A percentile compares a stretch with the other conserved stretches of the same genome.
Conservation (phyloP, 2,113 vertebrate species). For the Sphyrna mokarran region DNA sequence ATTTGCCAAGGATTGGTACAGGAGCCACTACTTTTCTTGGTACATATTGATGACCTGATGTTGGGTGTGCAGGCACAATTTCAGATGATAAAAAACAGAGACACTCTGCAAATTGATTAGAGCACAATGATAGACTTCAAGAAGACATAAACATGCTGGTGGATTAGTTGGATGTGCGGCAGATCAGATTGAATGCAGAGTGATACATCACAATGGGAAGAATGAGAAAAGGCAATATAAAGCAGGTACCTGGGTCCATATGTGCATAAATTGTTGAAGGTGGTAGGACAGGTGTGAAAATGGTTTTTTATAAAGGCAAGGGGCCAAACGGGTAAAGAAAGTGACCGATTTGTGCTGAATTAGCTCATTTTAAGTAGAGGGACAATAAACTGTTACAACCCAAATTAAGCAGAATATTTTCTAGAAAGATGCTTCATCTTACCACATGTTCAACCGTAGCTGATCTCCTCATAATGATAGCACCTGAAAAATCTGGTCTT, state of each 20-base stretch:
- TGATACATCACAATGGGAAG: background rate
- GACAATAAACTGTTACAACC: background rate
- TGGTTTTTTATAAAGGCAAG: background rate
- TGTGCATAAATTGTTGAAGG: background rate
- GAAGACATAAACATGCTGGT: no score
- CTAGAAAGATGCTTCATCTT: slow-evolving; percentile 42
- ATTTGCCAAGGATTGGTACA: no score
- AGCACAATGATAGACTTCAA: no score
- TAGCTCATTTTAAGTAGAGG: background rate
- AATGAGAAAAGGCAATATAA: background rate
- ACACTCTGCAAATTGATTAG: no score
- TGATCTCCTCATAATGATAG: slow-evolving; percentile 90
- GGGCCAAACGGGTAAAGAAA: background rate
- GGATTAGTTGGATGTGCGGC: no score
- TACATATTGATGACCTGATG: no score
- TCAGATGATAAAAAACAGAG: no score
- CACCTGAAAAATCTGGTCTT: slow-evolving; percentile 87
- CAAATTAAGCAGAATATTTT: background rate
- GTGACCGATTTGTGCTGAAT: background rate
- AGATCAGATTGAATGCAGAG: background rate
- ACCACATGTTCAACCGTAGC: slow-evolving; percentile 94
- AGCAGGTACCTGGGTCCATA: background rate
- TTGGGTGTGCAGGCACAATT: no score
- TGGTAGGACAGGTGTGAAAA: background rate
- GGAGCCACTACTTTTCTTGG: no score